Evolutionary conservation across 1,140 invertebrate species (phyloP).

Genomic region (Tetragnatha versicolor): DNA sequence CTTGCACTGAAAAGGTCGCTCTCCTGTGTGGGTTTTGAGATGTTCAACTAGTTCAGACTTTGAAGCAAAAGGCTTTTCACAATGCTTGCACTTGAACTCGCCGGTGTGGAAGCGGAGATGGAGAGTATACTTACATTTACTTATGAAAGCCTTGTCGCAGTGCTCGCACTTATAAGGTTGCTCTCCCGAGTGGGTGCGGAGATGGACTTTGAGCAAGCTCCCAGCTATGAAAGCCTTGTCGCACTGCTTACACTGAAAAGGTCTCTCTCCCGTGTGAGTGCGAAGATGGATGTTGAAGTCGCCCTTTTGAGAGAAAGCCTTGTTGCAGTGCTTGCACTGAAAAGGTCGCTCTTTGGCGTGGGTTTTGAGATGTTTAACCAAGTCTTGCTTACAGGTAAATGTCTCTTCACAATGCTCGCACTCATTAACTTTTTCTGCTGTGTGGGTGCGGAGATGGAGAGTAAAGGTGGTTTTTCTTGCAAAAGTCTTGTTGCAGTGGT

Average conservation of each 20-base stretch:
- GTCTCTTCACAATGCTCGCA: slow-evolving; percentile 33
- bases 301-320: slow-evolving; percentile 61
- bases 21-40: too few relatives aligned
- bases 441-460: too few relatives aligned
- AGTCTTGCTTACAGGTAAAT: neutral
- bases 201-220: slow-evolving; percentile 67
- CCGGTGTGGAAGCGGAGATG: too few relatives aligned
- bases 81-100: too few relatives aligned
- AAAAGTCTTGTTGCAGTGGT: too few relatives aligned
- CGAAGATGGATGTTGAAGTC: too few relatives aligned
- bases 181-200: slow-evolving; percentile 44
- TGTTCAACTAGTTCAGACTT: too few relatives aligned
- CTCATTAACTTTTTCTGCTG: slow-evolving; percentile 29
- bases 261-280: slow-evolving; percentile 95
- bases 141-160: slow-evolving; percentile 76
- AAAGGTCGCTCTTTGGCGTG: neutral
- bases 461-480: too few relatives aligned
- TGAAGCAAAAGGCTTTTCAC: too few relatives aligned
- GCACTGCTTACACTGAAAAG: slow-evolving; percentile 74
- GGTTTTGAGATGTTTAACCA: neutral
- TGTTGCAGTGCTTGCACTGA: neutral
- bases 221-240: slow-evolving; percentile 78
- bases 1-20: too few relatives aligned
- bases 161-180: slow-evolving; percentile 61
- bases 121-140: neutral